A percentile compares a stretch with the other conserved stretches of the same genome.
phyloP scores from a whole-genome alignment of 2,797 vertebrate genomes.

The Hemitrygon akajei region DNA sequence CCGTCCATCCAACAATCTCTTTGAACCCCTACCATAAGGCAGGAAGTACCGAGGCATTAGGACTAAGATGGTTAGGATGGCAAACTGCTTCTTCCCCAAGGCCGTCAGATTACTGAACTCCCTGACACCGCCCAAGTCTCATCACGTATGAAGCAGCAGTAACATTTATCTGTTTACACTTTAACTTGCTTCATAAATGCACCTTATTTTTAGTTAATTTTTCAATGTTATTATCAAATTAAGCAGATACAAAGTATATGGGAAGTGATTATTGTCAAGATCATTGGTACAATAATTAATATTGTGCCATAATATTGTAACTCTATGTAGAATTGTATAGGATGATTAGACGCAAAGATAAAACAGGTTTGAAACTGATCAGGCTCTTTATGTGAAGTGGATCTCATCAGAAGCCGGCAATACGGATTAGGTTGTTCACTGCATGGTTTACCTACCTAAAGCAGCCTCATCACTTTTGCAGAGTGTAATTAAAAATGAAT shows the following conservation, averaged over 20 bases:
- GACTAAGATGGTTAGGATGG: too few species aligned
- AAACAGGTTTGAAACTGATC: neutral
- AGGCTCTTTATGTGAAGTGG: neutral
- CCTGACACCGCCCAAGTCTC: too few species aligned
- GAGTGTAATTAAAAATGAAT: conserved; percentile 3
- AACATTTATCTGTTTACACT: too few species aligned
- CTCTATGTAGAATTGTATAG: neutral
- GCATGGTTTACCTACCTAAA: neutral
- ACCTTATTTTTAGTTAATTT: too few species aligned
- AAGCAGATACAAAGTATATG: neutral
- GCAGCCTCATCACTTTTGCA: neutral
- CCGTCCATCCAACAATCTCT: too few species aligned
- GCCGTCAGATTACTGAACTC: too few species aligned
- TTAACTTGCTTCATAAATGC: too few species aligned
- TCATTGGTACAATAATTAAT: neutral
- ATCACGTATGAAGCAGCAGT: too few species aligned
- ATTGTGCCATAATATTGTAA: neutral
- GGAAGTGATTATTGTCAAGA: neutral
- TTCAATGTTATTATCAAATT: neutral
- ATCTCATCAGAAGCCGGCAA: neutral
- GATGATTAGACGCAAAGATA: neutral
- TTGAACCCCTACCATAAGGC: too few species aligned
- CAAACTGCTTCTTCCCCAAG: too few species aligned
- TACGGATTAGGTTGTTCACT: neutral
- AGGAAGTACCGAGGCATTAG: too few species aligned